These are phyloP conservation scores for Andinoacara biseriatus DNA, from an alignment of 2,113 vertebrate genomes.

Conservation along the genomic window DNA sequence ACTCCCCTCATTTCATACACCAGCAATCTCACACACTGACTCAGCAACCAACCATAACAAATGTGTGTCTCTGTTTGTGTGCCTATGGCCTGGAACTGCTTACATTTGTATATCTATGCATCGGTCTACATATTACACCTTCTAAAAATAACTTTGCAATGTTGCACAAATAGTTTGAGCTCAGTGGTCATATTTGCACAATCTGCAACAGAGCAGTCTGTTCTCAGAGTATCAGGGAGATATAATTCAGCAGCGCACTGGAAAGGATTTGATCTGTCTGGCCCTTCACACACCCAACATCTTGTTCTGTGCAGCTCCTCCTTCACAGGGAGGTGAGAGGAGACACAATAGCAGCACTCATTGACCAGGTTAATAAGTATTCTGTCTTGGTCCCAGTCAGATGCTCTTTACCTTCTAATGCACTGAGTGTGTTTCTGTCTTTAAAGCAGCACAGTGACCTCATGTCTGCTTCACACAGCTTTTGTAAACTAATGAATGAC, in stretches of 20 bases:
- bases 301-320: slow-evolving; percentile 57
- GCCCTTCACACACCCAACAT: slow-evolving; percentile 59
- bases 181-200: slow-evolving; percentile 64
- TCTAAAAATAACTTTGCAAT: slow-evolving; percentile 51
- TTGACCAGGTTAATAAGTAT: slow-evolving; percentile 81
- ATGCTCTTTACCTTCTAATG: slow-evolving; percentile 77
- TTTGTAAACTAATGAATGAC: slow-evolving; percentile 80
- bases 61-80: slow-evolving; percentile 22
- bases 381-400: slow-evolving; percentile 69
- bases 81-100: neutral
- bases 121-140: slow-evolving; percentile 18
- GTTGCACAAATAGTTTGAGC: slow-evolving; percentile 53
- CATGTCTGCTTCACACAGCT: slow-evolving; percentile 76
- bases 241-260: slow-evolving; percentile 37
- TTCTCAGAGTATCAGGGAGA: slow-evolving; percentile 51
- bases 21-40: slow-evolving; percentile 74
- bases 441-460: slow-evolving; percentile 76
- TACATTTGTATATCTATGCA: slow-evolving; percentile 3
- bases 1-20: slow-evolving; percentile 79
- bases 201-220: slow-evolving; percentile 8
- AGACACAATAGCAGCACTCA: slow-evolving; percentile 73
- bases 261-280: slow-evolving; percentile 63
- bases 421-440: slow-evolving; percentile 72
- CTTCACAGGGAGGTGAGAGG: slow-evolving; percentile 57
- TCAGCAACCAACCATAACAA: slow-evolving; percentile 65